Evolutionary conservation across 1,140 invertebrate genomes (phyloP).

Genomic region (Drosophila malerkotliana): DNA sequence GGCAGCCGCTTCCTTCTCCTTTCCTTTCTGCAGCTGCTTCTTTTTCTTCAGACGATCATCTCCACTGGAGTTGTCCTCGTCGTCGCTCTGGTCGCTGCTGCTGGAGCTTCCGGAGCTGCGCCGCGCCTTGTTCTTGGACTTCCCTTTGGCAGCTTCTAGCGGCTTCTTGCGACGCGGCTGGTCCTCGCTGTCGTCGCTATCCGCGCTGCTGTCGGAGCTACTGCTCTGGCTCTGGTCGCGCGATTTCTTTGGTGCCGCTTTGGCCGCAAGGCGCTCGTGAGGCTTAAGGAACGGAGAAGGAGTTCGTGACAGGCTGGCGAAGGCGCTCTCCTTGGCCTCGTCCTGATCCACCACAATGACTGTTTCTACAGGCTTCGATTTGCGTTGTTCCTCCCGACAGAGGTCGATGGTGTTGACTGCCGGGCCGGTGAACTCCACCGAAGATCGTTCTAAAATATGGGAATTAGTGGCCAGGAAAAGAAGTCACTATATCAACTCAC

Average conservation of each 20-base stretch:
- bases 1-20: conserved; percentile 37
- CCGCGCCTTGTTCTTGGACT: conserved; percentile 66
- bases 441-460: conserved; percentile 54
- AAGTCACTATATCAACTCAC: conserved; percentile 12
- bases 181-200: conserved; percentile 75
- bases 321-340: conserved; percentile 39
- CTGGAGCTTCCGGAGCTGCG: conserved; percentile 66
- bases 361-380: conserved; percentile 47
- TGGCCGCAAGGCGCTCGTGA: conserved; percentile 85
- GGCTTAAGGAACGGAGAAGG: conserved; percentile 92
- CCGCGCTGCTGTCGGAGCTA: conserved; percentile 83
- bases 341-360: conserved; percentile 27
- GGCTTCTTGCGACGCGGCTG: conserved; percentile 44
- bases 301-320: conserved; percentile 89
- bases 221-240: conserved; percentile 83
- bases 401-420: conserved; percentile 78
- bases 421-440: conserved; percentile 71
- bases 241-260: conserved; percentile 83
- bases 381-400: conserved; percentile 83
- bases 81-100: conserved; percentile 80
- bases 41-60: conserved; percentile 79
- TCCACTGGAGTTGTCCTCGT: conserved; percentile 54
- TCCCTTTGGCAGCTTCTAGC: conserved; percentile 23
- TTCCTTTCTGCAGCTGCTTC: conserved; percentile 33
- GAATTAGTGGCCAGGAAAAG: neutral